Evolutionary conservation across 2,797 vertebrate species (phyloP).

Genomic region (Percopsis omiscomaycus): DNA sequence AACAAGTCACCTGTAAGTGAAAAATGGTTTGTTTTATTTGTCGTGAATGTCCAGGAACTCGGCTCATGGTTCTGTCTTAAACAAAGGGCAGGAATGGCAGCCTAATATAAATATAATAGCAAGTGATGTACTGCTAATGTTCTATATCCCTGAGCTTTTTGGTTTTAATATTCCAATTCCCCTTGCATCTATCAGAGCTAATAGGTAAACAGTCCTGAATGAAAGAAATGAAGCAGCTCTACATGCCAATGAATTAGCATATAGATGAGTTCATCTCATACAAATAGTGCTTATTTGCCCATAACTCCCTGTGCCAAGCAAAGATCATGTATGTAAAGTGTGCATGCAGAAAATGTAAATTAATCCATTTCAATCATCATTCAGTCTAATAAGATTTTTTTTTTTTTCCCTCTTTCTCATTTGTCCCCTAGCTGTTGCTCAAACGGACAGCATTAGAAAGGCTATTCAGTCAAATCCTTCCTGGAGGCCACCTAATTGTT

Average conservation of each 20-base stretch:
- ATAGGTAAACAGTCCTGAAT: conserved; percentile 94
- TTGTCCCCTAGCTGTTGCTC: conserved; percentile 63
- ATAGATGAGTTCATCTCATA: conserved; percentile 98
- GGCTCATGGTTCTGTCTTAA: conserved; percentile 64
- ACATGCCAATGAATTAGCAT: conserved; percentile 96
- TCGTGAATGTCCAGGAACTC: conserved; percentile 54
- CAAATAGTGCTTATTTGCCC: conserved; percentile 94
- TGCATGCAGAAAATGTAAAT: conserved; percentile 83
- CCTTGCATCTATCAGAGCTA: conserved; percentile 81
- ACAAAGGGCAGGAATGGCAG: conserved; percentile 69
- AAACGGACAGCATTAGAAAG: conserved; percentile 68
- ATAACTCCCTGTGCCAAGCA: conserved; percentile 86
- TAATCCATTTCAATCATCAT: conserved; percentile 83
- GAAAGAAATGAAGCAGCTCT: conserved; percentile 94
- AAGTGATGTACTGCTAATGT: conserved; percentile 78
- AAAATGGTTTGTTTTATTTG: conserved; percentile 63
- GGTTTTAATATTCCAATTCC: conserved; percentile 79
- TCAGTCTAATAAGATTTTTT: conserved; percentile 76
- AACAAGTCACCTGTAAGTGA: conserved; percentile 61
- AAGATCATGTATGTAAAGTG: conserved; percentile 85
- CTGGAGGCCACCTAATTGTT: conserved; percentile 75
- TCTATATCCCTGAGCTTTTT: conserved; percentile 69
- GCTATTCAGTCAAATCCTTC: conserved; percentile 50
- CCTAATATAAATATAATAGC: conserved; percentile 77
- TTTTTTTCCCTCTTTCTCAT: conserved; percentile 56